phyloP scores from a whole-genome alignment of 2,797 vertebrate species.

The Tragopan temminckii region DNA sequence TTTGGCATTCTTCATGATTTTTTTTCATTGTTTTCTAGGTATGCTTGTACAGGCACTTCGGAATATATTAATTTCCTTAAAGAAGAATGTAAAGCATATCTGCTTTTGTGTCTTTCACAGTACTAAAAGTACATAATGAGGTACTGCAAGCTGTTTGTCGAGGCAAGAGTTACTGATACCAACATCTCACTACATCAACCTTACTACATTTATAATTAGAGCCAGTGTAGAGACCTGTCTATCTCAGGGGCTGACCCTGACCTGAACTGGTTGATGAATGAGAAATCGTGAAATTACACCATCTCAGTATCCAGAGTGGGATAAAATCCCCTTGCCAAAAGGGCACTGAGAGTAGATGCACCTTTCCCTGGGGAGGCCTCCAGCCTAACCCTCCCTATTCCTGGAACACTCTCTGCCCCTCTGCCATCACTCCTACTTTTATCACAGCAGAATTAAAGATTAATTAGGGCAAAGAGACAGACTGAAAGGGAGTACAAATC shows the following conservation, averaged over 20 bases:
- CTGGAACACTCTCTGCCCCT: rapidly evolving
- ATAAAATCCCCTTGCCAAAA: background rate
- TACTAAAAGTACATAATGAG: background rate
- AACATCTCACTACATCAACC: background rate
- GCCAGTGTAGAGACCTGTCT: background rate
- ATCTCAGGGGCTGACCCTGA: background rate
- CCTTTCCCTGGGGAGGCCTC: background rate
- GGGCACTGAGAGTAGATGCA: background rate
- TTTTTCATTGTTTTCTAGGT: background rate
- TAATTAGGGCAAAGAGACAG: background rate
- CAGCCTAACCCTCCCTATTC: background rate
- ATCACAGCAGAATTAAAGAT: background rate
- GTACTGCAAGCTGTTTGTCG: background rate
- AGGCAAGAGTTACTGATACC: background rate
- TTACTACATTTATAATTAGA: background rate
- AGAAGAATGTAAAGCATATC: background rate
- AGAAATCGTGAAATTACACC: background rate
- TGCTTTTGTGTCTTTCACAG: background rate
- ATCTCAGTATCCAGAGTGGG: background rate
- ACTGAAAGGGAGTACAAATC: background rate
- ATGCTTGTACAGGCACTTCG: background rate
- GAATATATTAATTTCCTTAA: background rate
- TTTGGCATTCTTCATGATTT: background rate
- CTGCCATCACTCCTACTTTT: background rate
- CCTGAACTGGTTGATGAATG: background rate